Percentiles rank a stretch among this genome's conserved stretches.
phyloP scores from a whole-genome alignment of 2,113 vertebrate genomes.

The Indicator indicator region DNA sequence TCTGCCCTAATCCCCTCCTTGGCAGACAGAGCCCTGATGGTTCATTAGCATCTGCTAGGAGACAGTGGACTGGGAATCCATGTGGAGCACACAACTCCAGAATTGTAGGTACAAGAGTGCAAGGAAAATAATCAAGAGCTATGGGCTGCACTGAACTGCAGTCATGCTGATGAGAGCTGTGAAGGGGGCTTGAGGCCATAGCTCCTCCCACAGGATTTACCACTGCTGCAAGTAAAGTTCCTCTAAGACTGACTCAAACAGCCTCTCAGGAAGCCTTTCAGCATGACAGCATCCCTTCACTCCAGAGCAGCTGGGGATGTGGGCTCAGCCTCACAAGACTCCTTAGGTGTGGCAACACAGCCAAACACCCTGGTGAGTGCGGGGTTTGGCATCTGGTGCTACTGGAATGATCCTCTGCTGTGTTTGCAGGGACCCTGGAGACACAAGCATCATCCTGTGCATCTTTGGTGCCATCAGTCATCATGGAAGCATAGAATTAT shows the following conservation, averaged over 20 bases:
- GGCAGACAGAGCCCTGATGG: not conserved
- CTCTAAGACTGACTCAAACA: not conserved
- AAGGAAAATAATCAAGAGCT: not conserved
- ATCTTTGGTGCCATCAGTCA: not conserved
- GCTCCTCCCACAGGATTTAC: not conserved
- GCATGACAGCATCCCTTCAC: not conserved
- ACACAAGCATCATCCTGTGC: not conserved
- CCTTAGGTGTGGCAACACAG: not conserved
- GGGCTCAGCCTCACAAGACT: not conserved
- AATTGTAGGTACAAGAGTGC: not conserved
- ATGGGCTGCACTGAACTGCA: not conserved
- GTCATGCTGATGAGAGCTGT: not conserved
- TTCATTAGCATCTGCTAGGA: not conserved
- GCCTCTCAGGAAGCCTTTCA: not conserved
- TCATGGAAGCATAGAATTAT: not conserved
- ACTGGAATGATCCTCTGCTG: not conserved
- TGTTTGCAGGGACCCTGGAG: fast-evolving
- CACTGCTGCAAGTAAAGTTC: not conserved
- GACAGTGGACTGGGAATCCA: not conserved
- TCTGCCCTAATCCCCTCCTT: not conserved
- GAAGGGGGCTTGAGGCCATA: not conserved
- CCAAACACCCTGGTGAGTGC: not conserved
- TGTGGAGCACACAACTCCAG: not conserved
- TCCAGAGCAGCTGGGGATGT: not conserved
- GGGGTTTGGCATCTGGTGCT: not conserved